Base-by-base conservation (phyloP, 1,140 invertebrate species). In the Drosophila subpulchrella region DNA sequence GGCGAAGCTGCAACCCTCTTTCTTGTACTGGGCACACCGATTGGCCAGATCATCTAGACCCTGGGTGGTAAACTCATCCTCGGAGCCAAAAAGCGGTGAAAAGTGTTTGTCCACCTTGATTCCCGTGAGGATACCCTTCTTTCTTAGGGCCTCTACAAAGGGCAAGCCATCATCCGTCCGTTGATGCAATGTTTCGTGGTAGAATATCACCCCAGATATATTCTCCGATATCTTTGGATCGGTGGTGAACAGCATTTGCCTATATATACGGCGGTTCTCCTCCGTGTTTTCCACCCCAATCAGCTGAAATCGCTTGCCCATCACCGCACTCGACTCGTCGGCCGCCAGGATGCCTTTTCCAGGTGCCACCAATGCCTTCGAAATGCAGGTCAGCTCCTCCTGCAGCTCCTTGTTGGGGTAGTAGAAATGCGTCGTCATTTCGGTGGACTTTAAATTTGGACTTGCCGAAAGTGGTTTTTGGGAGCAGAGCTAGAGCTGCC, bases 161-260 rank as follows among this genome's bases (percentile, higher is more conserved):
- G 96, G 95, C 0, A 95, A 95, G 20, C 97, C 97, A 82, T 97
- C 95, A 71, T 97, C 96, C 7, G 96, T 94, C 90, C 97, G 98
- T 93, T 99, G 98, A 94, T 98, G 98, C 13, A 99, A 94, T 0
- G 98, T 99, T 93, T 99, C 99, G 93, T 99, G 97, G 95, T 98
- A 99, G 38, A 99, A 94, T 81, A 98, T 97, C 2, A 98, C 97
- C 20, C 97, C 97, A 12, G 97, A 97, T 80, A 98, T 96, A 91
- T 96, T 95, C 46, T 97, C 94, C n/a, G 95, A 93, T 81, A 94
- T 93, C 81, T 95, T 94, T 10, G 96, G 94, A 84, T 97, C 95
- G 56, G 96, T 93, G 73, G 97, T 97, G 94, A 99, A 99, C 53
- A 99, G 94, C 32, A 99, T 94, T 93, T 99, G 96, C 44, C 96